phyloP scores from a whole-genome alignment of 2,888 invertebrate genomes.

The Tinea semifulvella region DNA sequence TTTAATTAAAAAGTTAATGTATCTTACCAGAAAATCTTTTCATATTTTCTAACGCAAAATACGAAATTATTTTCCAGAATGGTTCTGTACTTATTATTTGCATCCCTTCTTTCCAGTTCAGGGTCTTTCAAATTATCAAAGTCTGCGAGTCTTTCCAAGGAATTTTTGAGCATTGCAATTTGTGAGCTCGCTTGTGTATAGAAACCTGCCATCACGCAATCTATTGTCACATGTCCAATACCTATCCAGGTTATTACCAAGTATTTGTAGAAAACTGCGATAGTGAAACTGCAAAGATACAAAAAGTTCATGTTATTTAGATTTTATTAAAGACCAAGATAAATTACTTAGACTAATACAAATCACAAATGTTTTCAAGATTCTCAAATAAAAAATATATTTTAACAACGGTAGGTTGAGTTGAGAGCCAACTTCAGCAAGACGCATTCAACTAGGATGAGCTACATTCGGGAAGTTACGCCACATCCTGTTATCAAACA shows the following conservation, averaged over 20 bases:
- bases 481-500: too few species aligned
- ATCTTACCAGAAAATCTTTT: slow-evolving; percentile 15
- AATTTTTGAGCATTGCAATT: slow-evolving; percentile 11
- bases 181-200: slow-evolving; percentile 15
- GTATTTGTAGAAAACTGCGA: slow-evolving; percentile 8
- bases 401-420: too few species aligned
- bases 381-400: too few species aligned
- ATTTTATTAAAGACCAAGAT: background rate
- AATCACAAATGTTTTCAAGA: background rate
- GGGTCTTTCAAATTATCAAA: background rate
- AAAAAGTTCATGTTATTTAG: slow-evolving; percentile 2
- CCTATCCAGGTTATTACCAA: slow-evolving; percentile 16
- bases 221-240: slow-evolving; percentile 14
- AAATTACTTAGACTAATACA: background rate
- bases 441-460: too few species aligned
- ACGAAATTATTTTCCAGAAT: slow-evolving; percentile 9
- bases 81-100: background rate
- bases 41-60: slow-evolving; percentile 14
- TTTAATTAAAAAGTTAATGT: background rate
- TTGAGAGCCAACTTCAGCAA: too few species aligned
- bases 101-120: background rate
- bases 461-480: too few species aligned
- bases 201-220: slow-evolving; percentile 15
- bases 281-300: slow-evolving; percentile 10
- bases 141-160: slow-evolving; percentile 13